These are phyloP conservation scores for Erythrocercus mccallii DNA, from an alignment of 2,113 vertebrate genomes.

Conservation along the genomic window DNA sequence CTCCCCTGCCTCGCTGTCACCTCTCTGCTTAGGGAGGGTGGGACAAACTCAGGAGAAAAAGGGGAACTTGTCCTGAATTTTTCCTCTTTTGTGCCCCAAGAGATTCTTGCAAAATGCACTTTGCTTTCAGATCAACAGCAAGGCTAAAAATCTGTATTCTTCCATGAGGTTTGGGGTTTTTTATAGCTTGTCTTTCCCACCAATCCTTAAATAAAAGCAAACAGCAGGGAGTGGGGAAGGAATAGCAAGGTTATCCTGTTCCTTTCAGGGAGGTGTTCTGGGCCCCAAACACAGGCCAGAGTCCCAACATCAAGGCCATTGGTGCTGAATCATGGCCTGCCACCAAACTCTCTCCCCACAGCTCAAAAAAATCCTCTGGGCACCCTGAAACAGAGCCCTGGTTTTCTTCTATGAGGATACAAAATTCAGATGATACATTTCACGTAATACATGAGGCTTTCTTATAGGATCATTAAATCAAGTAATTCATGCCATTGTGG, in stretches of 20 bases:
- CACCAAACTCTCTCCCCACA: not conserved
- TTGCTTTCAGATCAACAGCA: not conserved
- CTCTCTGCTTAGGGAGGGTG: not conserved
- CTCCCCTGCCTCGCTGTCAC: not conserved
- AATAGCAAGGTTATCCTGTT: not conserved
- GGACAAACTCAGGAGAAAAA: not conserved
- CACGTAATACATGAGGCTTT: accelerated
- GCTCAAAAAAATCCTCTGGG: not conserved
- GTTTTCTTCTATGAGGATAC: accelerated
- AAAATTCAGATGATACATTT: not conserved
- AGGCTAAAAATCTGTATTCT: not conserved
- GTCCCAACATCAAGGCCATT: not conserved
- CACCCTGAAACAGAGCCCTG: not conserved
- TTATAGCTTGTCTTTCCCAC: not conserved
- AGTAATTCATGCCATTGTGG: not conserved
- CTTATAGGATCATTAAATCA: not conserved
- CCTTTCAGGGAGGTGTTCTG: too few species aligned
- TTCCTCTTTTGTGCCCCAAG: not conserved
- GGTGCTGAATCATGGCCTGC: not conserved
- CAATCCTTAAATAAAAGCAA: not conserved
- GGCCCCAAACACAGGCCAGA: not conserved
- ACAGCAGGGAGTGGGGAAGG: not conserved
- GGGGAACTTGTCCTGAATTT: not conserved
- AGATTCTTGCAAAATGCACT: not conserved
- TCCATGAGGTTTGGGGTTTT: not conserved